Conservation (phyloP, 1,140 invertebrate genomes). For the Calycopis cecrops region DNA sequence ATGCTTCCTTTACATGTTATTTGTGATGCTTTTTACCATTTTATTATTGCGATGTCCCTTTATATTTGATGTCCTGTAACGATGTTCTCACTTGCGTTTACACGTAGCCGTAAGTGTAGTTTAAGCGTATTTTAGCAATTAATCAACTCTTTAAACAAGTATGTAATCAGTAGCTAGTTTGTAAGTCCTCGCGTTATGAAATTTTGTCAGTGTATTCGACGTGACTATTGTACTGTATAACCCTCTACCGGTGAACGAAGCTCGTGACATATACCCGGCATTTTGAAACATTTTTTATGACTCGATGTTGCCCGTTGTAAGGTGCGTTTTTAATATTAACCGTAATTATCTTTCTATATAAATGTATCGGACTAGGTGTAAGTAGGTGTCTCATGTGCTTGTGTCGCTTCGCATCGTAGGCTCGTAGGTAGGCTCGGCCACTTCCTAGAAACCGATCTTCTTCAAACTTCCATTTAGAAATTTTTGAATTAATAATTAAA, state of each 20-base stretch:
- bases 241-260: conserved; percentile 25
- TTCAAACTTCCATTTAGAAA: conserved; percentile 67
- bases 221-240: too few species aligned
- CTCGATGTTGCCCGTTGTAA: conserved; percentile 52
- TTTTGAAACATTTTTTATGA: conserved; percentile 44
- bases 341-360: conserved; percentile 63
- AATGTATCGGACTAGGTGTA: conserved; percentile 57
- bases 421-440: conserved; percentile 69
- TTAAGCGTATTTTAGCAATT: conserved; percentile 61
- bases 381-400: conserved; percentile 40
- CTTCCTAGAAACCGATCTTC: conserved; percentile 70
- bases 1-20: conserved; percentile 70
- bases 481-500: conserved; percentile 49
- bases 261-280: too few species aligned
- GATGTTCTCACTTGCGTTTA: conserved; percentile 57
- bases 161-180: conserved; percentile 63
- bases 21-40: conserved; percentile 61
- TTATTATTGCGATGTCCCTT: conserved; percentile 61
- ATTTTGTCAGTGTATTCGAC: not conserved
- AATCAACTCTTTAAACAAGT: conserved; percentile 60
- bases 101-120: conserved; percentile 54
- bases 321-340: conserved; percentile 65
- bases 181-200: conserved; percentile 31
- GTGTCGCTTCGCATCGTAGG: conserved; percentile 66
- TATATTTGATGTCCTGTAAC: conserved; percentile 44